Percentiles rank a stretch among this genome's conserved stretches.
Evolutionary conservation across 2,113 vertebrate genomes (phyloP).

Genomic region (Hemiscyllium ocellatum): DNA sequence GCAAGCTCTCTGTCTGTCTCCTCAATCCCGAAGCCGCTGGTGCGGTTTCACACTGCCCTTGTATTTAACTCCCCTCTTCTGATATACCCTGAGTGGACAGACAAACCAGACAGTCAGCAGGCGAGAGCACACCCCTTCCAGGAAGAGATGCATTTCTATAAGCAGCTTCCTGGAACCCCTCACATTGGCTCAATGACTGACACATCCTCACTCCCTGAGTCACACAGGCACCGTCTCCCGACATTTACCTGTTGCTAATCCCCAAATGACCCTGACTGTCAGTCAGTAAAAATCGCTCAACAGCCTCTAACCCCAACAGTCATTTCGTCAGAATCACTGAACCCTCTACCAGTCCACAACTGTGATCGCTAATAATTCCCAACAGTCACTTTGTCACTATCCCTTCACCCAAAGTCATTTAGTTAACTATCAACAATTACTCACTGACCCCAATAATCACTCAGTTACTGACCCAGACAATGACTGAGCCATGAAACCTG

Average conservation of each 20-base stretch:
- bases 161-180: constrained; percentile 1
- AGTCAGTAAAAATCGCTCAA: too few species aligned
- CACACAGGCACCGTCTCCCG: background rate
- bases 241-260: background rate
- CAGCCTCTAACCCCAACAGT: too few species aligned
- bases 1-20: background rate
- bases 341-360: background rate
- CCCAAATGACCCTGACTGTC: background rate
- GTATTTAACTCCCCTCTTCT: background rate
- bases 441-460: background rate
- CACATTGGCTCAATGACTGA: background rate
- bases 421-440: background rate
- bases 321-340: background rate
- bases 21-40: background rate
- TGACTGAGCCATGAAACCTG: background rate
- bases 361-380: background rate
- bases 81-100: constrained; percentile 30
- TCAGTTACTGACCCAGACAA: background rate
- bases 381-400: background rate
- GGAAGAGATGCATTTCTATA: background rate
- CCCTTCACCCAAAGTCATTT: background rate
- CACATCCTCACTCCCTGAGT: background rate
- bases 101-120: background rate
- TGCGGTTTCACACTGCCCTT: background rate
- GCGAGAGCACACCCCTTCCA: background rate